Percentiles rank a stretch among this genome's conserved stretches.
Conservation (phyloP, 1,140 invertebrate genomes). For the Condylostylus longicornis region DNA sequence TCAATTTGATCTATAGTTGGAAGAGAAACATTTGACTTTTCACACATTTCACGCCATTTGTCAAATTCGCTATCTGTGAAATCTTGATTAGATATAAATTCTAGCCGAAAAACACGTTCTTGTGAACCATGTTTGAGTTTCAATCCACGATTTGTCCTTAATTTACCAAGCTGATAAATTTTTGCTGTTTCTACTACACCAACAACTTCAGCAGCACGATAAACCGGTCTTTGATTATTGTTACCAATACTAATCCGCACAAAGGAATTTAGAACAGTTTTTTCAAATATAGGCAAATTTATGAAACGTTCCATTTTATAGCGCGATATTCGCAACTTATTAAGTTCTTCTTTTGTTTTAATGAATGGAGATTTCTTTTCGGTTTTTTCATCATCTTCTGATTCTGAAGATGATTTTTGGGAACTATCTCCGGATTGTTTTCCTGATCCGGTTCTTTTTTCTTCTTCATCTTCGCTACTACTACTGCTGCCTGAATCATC, state of each 20-base stretch:
- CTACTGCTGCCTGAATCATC: conserved; percentile 76
- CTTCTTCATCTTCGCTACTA: conserved; percentile 33
- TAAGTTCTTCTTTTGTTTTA: conserved; percentile 64
- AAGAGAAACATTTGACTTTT: conserved; percentile 54
- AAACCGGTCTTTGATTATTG: conserved; percentile 63
- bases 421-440: conserved; percentile 33
- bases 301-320: conserved; percentile 89
- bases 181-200: conserved; percentile 91
- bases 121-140: conserved; percentile 69
- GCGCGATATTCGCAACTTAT: conserved; percentile 75
- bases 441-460: too few species aligned
- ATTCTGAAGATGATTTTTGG: conserved; percentile 38
- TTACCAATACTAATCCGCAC: conserved; percentile 93
- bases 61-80: conserved; percentile 86
- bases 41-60: conserved; percentile 82
- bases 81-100: conserved; percentile 96
- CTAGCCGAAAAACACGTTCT: conserved; percentile 83
- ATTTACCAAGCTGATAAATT: conserved; percentile 79
- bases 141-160: conserved; percentile 82
- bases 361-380: conserved; percentile 48
- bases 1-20: conserved; percentile 75
- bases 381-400: conserved; percentile 30
- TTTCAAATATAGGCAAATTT: conserved; percentile 88
- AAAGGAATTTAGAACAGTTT: conserved; percentile 82
- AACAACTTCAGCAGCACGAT: conserved; percentile 85